Base-by-base conservation (phyloP, 2,113 vertebrate species). In the Oreochromis tanganicae region DNA sequence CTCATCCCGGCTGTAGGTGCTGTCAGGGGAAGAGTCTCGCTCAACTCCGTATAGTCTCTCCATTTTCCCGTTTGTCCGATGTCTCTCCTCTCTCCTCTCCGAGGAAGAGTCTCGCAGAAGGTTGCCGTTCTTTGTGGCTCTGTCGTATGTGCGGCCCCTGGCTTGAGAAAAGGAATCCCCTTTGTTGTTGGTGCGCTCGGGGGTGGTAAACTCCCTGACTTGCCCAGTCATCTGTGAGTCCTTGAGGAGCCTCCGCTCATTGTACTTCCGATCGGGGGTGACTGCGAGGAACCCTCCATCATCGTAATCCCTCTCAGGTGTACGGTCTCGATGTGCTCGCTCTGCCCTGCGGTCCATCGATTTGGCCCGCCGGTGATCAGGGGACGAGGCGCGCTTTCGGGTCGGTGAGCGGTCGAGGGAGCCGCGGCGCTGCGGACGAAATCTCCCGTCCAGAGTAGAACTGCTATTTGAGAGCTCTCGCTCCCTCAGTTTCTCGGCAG, bases 321-420 rank as follows among this genome's bases (percentile, higher is more conserved):
- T 98, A 43, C 90, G 92, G 17, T 97, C 96, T 5, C 96, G 95
- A 9, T 93, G 94, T 3, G 88, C 87, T 52, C 93, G 94, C 32
- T 96, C 95, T 12, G 92, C 93, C 86, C 96, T 90, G 83, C 97
- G 95, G 89, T 97, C 96, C 96, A 97, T 94, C 0, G 97, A 97
- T 91, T 97, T 97, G 75, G 96, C 96, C 56, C 97, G 90, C 10
- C 97, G 94, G 6, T 98, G 96, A 86, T 99, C 98, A 0, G 98
- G 97, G 1, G 98, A 98, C 16, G 97, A 96, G 61, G 96, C 95
- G 8, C 96, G 95, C 19, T 97, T 97, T 59, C 56, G 91, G 61
- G 96, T 97, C 0, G 97, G 97, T 2, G 98, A 98, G 84, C 85
- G 93, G 90, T 99, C 98, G 3, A 99, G 97, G 1, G 98, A 99